These are phyloP conservation scores for Hemaris fuciformis DNA, from an alignment of 2,888 invertebrate genomes.

Conservation along the genomic window DNA sequence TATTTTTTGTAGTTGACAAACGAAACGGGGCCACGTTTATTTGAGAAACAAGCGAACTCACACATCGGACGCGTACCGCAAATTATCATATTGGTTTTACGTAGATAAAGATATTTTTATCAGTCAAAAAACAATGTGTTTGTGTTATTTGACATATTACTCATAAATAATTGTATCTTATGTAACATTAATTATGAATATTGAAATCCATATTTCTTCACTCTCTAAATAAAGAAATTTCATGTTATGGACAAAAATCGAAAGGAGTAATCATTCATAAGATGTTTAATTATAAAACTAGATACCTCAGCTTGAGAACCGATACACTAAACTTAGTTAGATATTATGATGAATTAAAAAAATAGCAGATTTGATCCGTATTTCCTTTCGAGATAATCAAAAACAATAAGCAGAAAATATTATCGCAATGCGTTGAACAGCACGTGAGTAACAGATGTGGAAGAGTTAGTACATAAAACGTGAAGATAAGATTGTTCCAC, in stretches of 20 bases:
- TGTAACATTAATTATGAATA: background rate
- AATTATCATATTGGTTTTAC: conserved; percentile 45
- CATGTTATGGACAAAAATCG: too few relatives aligned
- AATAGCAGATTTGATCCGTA: too few relatives aligned
- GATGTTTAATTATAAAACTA: too few relatives aligned
- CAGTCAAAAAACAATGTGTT: conserved; percentile 21
- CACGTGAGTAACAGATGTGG: background rate
- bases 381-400: too few relatives aligned
- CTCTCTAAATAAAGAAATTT: too few relatives aligned
- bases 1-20: background rate
- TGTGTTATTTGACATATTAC: background rate
- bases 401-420: too few relatives aligned
- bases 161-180: background rate
- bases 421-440: too few relatives aligned
- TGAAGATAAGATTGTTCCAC: background rate
- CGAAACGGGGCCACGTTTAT: background rate
- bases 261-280: too few relatives aligned
- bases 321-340: too few relatives aligned
- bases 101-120: conserved; percentile 45
- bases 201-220: too few relatives aligned
- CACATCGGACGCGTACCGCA: conserved; percentile 16
- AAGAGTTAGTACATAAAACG: background rate
- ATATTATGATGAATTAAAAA: too few relatives aligned
- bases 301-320: too few relatives aligned
- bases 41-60: background rate